Percentiles rank a stretch among this genome's conserved stretches.
Conservation (phyloP, 2,113 vertebrate species). For the Paramormyrops kingsleyae region DNA sequence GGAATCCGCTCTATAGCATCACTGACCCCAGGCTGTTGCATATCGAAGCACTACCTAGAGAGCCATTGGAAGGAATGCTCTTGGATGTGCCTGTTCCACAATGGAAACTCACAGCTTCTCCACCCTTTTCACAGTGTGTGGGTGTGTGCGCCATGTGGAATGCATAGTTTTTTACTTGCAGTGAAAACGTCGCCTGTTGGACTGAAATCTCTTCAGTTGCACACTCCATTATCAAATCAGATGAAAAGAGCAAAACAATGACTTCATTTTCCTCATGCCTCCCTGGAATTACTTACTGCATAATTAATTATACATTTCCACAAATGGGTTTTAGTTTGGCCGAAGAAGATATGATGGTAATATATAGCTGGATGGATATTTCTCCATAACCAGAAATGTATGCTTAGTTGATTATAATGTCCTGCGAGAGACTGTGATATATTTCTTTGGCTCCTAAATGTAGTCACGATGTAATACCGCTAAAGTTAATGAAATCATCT, state of each 20-base stretch:
- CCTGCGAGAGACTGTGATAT: background rate
- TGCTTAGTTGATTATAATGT: background rate
- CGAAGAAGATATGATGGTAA: background rate
- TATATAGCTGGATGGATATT: background rate
- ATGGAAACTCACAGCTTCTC: constrained; percentile 30
- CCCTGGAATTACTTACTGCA: background rate
- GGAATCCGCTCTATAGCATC: constrained; percentile 18
- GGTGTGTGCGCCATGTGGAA: constrained; percentile 25
- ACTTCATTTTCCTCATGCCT: background rate
- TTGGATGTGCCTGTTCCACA: constrained; percentile 33
- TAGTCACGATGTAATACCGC: background rate
- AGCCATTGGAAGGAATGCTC: constrained; percentile 33
- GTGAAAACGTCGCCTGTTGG: background rate
- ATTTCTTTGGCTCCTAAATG: background rate
- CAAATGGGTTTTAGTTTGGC: background rate
- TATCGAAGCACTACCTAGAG: constrained; percentile 15
- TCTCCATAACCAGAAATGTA: background rate
- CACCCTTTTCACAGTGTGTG: constrained; percentile 27
- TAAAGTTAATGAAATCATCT: background rate
- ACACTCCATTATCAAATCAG: background rate
- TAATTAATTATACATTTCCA: background rate
- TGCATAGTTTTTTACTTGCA: constrained; percentile 8
- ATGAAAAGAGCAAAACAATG: background rate
- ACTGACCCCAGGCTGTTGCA: background rate
- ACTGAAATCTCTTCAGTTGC: background rate